phyloP scores from a whole-genome alignment of 2,113 vertebrate genomes.

The Arvicanthis niloticus region DNA sequence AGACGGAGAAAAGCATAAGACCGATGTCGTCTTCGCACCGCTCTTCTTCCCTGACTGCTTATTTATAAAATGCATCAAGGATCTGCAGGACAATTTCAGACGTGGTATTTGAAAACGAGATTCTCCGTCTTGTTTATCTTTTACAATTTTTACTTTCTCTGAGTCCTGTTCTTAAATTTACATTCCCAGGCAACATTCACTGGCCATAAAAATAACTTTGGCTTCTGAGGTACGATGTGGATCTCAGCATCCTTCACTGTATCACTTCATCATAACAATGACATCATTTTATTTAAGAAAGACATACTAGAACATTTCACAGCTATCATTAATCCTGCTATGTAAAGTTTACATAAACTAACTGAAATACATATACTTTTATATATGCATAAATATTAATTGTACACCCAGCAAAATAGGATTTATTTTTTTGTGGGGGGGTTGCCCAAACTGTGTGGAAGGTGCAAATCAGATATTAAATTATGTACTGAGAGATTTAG shows the following conservation, averaged over 20 bases:
- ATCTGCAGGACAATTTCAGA: slow-evolving; percentile 26
- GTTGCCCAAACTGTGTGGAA: neutral
- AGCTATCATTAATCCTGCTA: slow-evolving; percentile 56
- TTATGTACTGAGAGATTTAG: neutral
- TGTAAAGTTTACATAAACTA: neutral
- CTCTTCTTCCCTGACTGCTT: neutral
- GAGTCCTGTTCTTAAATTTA: slow-evolving; percentile 73
- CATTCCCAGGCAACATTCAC: slow-evolving; percentile 72
- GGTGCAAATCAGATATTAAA: neutral
- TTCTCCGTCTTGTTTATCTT: slow-evolving; percentile 60
- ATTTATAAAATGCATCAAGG: neutral
- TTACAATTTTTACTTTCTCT: slow-evolving; percentile 66
- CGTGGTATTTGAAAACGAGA: slow-evolving; percentile 43
- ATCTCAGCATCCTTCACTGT: slow-evolving; percentile 63
- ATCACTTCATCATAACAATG: slow-evolving; percentile 69
- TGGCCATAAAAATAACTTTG: slow-evolving; percentile 76
- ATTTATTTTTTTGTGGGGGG: neutral
- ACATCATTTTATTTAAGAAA: slow-evolving; percentile 71
- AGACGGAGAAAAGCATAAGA: neutral
- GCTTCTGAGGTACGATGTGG: slow-evolving; percentile 71
- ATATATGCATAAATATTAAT: slow-evolving; percentile 13
- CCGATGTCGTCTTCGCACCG: neutral
- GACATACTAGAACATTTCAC: slow-evolving; percentile 64
- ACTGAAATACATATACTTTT: slow-evolving; percentile 4
- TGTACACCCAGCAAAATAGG: neutral